These are phyloP conservation scores for Anthonomus grandis DNA, from an alignment of 1,140 invertebrate genomes.

Conservation along the genomic window DNA sequence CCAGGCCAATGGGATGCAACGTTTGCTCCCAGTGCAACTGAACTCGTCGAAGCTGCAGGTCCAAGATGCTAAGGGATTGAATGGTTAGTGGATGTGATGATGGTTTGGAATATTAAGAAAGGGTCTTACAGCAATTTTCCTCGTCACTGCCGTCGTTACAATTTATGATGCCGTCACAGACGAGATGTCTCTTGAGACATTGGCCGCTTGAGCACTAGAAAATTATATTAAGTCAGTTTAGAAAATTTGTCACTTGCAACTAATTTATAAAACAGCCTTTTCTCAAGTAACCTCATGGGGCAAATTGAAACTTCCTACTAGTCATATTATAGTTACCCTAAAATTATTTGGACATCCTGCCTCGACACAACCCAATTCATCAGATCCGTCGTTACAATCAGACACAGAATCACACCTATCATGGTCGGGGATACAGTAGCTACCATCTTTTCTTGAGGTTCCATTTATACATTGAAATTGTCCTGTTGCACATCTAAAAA, in stretches of 20 bases:
- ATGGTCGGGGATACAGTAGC: conserved; percentile 55
- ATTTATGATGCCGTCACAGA: conserved; percentile 70
- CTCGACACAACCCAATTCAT: conserved; percentile 59
- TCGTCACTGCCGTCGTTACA: conserved; percentile 73
- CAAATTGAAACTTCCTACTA: neutral
- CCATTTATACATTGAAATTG: conserved; percentile 63
- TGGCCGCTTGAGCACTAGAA: conserved; percentile 63
- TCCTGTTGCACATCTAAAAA: conserved; percentile 53
- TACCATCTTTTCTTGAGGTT: conserved; percentile 55
- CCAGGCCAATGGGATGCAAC: conserved; percentile 59
- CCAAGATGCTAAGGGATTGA: conserved; percentile 50
- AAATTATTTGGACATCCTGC: conserved; percentile 60
- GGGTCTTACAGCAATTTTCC: conserved; percentile 56
- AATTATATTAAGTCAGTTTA: neutral
- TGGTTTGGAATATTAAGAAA: neutral
- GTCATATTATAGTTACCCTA: conserved; percentile 46
- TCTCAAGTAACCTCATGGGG: too few relatives aligned
- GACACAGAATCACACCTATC: conserved; percentile 60
- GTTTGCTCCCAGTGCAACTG: conserved; percentile 47
- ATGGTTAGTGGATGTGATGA: neutral
- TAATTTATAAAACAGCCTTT: conserved; percentile 9
- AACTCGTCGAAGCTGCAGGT: conserved; percentile 59
- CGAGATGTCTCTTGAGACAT: conserved; percentile 66
- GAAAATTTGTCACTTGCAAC: conserved; percentile 1
- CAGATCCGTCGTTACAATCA: conserved; percentile 63